A percentile compares a stretch with the other conserved stretches of the same genome.
These are phyloP conservation scores for Rhopilema esculentum DNA, from an alignment of 30 jellyfish, hydroid and myxozoan genomes.

Conservation along the genomic window DNA sequence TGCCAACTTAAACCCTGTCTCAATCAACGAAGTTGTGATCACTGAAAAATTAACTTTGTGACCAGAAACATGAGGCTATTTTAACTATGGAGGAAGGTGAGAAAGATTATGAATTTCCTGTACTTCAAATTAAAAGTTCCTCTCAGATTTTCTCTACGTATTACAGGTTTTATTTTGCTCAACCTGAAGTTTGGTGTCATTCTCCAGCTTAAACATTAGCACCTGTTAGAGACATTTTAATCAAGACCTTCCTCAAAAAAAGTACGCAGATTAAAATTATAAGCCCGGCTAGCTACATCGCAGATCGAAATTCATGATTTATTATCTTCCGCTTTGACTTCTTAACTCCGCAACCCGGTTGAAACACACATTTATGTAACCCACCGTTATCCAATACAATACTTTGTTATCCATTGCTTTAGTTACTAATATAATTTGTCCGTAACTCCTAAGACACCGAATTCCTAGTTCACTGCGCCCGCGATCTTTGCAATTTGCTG, in stretches of 20 bases:
- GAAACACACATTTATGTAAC: not conserved
- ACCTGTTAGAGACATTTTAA: no score
- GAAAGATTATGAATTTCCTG: no score
- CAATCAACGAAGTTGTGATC: not conserved
- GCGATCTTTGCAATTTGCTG: not conserved
- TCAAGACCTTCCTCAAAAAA: no score
- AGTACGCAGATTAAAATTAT: no score
- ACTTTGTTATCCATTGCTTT: not conserved
- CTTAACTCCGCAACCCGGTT: not conserved
- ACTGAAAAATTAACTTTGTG: not conserved
- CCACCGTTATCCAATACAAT: not conserved
- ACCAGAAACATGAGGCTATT: not conserved
- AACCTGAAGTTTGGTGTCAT: no score
- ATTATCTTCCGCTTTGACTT: not conserved
- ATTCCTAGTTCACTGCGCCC: not conserved
- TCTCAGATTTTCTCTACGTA: not conserved
- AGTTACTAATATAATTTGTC: not conserved
- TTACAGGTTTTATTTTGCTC: no score
- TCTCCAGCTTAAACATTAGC: no score
- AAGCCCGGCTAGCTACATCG: not conserved
- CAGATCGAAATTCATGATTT: not conserved
- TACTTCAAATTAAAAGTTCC: no score
- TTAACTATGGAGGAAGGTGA: not conserved
- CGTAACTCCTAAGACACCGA: not conserved
- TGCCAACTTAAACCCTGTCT: not conserved